Conservation (phyloP, 92 coral and sea anemone species). For the Heteractis magnifica region DNA sequence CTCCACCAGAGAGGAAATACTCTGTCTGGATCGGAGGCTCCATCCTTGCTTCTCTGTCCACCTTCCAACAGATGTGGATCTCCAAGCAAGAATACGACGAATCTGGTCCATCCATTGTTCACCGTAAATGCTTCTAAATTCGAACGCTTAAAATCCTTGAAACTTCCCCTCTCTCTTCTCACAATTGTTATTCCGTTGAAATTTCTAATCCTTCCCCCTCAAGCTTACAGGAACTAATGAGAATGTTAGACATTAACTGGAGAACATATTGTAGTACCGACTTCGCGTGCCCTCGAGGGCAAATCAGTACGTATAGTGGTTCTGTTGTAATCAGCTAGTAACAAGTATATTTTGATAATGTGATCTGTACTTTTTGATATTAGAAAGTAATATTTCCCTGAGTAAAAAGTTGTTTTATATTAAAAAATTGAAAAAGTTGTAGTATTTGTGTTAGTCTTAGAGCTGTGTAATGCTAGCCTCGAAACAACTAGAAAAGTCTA, state of each 20-base stretch:
- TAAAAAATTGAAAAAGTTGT: slow-evolving; percentile 4
- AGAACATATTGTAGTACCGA: slow-evolving; percentile 23
- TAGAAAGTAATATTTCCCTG: slow-evolving; percentile 39
- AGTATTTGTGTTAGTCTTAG: neutral
- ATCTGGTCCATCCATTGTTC: slow-evolving; percentile 98
- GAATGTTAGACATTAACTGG: slow-evolving; percentile 21
- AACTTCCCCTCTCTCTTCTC: slow-evolving; percentile 18
- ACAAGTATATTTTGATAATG: slow-evolving; percentile 48
- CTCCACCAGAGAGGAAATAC: slow-evolving; percentile 99
- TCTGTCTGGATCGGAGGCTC: slow-evolving; percentile 99
- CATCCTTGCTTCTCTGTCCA: slow-evolving; percentile 99
- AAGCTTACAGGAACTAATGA: slow-evolving; percentile 17
- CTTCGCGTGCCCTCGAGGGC: slow-evolving; percentile 22
- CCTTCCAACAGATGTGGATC: slow-evolving; percentile 99
- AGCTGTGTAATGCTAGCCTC: too few species aligned
- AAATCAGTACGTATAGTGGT: neutral
- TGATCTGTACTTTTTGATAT: slow-evolving; percentile 40
- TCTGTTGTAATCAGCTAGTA: slow-evolving; percentile 28
- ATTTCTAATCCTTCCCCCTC: slow-evolving; percentile 8
- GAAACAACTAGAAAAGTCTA: too few species aligned
- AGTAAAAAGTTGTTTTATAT: slow-evolving; percentile 43
- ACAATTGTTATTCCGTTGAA: slow-evolving; percentile 11
- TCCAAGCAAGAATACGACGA: slow-evolving; percentile 98
- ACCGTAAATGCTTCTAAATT: slow-evolving; percentile 95
- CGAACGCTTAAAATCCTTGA: slow-evolving; percentile 29